phyloP scores from a whole-genome alignment of 2,113 vertebrate species.

The Ammodytes marinus region DNA sequence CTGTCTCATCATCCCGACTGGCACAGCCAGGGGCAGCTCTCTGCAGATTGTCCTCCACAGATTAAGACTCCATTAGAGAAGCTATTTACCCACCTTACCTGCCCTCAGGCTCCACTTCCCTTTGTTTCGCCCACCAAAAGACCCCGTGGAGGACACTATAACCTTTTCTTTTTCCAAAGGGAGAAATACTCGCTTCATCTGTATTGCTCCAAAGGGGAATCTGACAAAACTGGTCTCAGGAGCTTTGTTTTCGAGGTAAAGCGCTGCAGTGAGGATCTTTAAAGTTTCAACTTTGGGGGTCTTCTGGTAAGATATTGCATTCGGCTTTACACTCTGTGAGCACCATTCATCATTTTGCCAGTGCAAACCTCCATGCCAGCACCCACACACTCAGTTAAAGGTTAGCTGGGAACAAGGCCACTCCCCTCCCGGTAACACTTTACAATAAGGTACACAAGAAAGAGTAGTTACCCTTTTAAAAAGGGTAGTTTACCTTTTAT shows the following conservation, averaged over 20 bases:
- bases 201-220: slow-evolving; percentile 52
- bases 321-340: slow-evolving; percentile 20
- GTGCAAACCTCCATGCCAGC: slow-evolving; percentile 54
- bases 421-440: too few relatives aligned
- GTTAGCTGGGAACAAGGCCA: slow-evolving; percentile 62
- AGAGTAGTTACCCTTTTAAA: too few relatives aligned
- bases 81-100: slow-evolving; percentile 82
- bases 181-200: slow-evolving; percentile 68
- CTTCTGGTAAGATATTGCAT: slow-evolving; percentile 46
- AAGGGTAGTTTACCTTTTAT: too few relatives aligned
- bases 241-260: slow-evolving; percentile 19
- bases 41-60: slow-evolving; percentile 82
- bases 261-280: slow-evolving; percentile 15
- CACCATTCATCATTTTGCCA: slow-evolving; percentile 65
- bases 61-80: slow-evolving; percentile 86
- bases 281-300: slow-evolving; percentile 35
- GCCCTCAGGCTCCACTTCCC: slow-evolving; percentile 74
- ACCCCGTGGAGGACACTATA: slow-evolving; percentile 68
- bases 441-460: too few relatives aligned
- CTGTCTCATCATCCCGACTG: slow-evolving; percentile 76
- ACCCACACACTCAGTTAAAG: slow-evolving; percentile 65
- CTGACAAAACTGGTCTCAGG: slow-evolving; percentile 49
- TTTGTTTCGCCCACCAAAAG: slow-evolving; percentile 80
- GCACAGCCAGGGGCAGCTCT: slow-evolving; percentile 79
- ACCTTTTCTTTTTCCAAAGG: slow-evolving; percentile 75